A percentile compares a stretch with the other conserved stretches of the same genome.
Conservation (phyloP, 2,888 invertebrate species). For the Epinotia nisella region DNA sequence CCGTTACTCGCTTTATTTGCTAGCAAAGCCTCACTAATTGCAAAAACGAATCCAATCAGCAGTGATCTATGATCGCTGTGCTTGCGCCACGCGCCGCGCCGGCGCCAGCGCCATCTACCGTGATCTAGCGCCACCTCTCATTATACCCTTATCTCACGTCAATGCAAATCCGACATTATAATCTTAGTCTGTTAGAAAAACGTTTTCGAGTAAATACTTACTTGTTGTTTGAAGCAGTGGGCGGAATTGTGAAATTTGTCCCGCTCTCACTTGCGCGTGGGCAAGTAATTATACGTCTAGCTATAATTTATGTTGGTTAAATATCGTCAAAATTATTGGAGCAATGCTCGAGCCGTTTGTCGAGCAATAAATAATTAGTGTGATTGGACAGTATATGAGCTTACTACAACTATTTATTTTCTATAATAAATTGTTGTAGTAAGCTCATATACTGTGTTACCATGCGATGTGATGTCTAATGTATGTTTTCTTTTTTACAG, state of each 20-base stretch:
- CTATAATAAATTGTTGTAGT: conserved; percentile 15
- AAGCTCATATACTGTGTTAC: not conserved
- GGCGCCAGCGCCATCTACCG: conserved; percentile 64
- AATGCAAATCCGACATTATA: conserved; percentile 75
- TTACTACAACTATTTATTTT: too few relatives aligned
- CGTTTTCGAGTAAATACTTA: conserved; percentile 67
- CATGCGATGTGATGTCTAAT: conserved; percentile 21
- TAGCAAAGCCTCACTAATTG: conserved; percentile 43
- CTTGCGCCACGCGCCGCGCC: conserved; percentile 66
- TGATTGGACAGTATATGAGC: too few relatives aligned
- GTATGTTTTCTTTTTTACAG: conserved; percentile 56
- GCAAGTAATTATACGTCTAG: conserved; percentile 75
- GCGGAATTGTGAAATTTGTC: conserved; percentile 75
- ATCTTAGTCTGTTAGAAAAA: conserved; percentile 58
- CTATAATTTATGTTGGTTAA: conserved; percentile 72
- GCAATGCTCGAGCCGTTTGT: conserved; percentile 53
- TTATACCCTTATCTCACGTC: conserved; percentile 72
- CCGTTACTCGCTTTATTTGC: conserved; percentile 12
- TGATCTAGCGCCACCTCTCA: conserved; percentile 55
- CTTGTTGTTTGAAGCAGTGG: conserved; percentile 65
- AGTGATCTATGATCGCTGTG: conserved; percentile 53
- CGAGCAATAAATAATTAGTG: conserved; percentile 36
- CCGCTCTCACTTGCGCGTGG: conserved; percentile 74
- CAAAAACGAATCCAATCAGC: conserved; percentile 47
- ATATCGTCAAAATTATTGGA: conserved; percentile 58